Evolutionary conservation across 2,797 vertebrate species (phyloP), one percentile per base, ranked within the genome.

Genomic region (Coilia nasus): DNA sequence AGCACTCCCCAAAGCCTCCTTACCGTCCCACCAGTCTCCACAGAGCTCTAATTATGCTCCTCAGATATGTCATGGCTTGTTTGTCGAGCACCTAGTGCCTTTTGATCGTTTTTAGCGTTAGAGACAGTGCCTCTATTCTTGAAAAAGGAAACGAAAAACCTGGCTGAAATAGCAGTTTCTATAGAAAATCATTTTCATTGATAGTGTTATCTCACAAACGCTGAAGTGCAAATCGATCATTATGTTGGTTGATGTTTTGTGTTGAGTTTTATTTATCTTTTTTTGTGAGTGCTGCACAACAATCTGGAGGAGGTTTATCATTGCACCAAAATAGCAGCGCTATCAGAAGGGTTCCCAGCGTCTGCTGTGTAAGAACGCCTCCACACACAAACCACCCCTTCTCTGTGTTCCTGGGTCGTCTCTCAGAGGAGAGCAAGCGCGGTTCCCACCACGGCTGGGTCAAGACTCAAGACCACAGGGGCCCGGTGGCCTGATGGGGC

Each of bases 281-380:
- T 11, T 67, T 25, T 25, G 10, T 28, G 4, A 17, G 15, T 19
- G 28, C 14, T 28, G 17, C 17, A 75, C 28, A 75, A 75, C 67
- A 75, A 35, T 75, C 28, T 75, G 31, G 31, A 35, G 67, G 17
- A 75, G 67, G 31, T 31, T 86, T 54, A 89, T 86, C 86, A 90
- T 90, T 86, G 31, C 62, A 91, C 85, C 83, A 92, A 94, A 93
- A 94, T 94, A 94, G 92, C 90, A 87, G 60, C 82, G 14, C 89
- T 95, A 94, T 91, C 94, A 90, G 85, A 89, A 89, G 87, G 85
- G 89, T 84, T 84, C 47, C 83, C 10, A 64, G 82, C 44, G 21
- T 67, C 44, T 5, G 25, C 67, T 78, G 17, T 46, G 31, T 35
- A 21, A 31, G 17, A 14, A 21, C 6, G 84, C 84, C 83, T 59